These are phyloP conservation scores for Thymallus thymallus DNA, from an alignment of 2,113 vertebrate genomes.

Conservation along the genomic window DNA sequence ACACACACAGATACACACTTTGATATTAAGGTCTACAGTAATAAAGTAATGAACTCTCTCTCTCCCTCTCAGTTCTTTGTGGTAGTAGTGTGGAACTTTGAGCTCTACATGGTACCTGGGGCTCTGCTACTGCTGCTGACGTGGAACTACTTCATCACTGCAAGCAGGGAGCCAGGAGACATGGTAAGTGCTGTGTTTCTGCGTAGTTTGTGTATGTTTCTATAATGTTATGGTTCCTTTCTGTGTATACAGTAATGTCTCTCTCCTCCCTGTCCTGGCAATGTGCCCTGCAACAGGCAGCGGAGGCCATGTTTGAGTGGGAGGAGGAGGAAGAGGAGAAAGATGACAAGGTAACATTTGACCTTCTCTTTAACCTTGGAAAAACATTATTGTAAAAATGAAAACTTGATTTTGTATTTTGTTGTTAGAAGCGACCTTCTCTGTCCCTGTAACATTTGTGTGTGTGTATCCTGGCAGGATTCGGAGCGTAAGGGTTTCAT, in stretches of 20 bases:
- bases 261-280: background rate
- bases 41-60: background rate
- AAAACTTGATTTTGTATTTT: background rate
- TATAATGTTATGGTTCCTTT: too few relatives aligned
- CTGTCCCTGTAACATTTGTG: background rate
- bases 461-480: constrained; percentile 70
- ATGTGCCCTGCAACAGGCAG: constrained; percentile 32
- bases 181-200: constrained; percentile 73
- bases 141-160: constrained; percentile 87
- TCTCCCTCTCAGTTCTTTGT: constrained; percentile 81
- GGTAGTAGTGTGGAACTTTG: constrained; percentile 93
- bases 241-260: background rate
- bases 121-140: constrained; percentile 80
- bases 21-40: background rate
- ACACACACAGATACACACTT: constrained; percentile 13
- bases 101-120: constrained; percentile 92
- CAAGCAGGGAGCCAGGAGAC: constrained; percentile 78
- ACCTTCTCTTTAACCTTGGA: background rate
- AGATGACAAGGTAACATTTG: constrained; percentile 55
- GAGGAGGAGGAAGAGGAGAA: constrained; percentile 64
- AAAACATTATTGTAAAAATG: background rate
- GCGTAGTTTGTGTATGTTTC: too few relatives aligned
- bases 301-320: constrained; percentile 64
- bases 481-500: constrained; percentile 89
- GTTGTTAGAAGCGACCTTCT: background rate